phyloP scores from a whole-genome alignment of 2,888 invertebrate species.

The Thymelicus acteon region DNA sequence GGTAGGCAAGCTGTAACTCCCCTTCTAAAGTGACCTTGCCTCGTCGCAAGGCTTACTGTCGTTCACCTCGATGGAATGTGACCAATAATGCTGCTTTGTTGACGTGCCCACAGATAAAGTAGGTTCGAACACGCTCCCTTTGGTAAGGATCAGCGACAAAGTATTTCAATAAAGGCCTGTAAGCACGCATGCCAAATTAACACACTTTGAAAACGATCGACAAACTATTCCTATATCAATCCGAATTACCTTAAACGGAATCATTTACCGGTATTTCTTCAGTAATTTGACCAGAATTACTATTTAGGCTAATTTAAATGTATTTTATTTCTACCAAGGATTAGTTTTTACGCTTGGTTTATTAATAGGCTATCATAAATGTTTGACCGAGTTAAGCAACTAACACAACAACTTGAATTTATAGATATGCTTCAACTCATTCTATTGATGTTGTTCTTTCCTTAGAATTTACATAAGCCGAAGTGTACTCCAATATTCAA shows the following conservation, averaged over 20 bases:
- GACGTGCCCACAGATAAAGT: slow-evolving; percentile 53
- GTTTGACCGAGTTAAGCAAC: background rate
- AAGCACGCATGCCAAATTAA: slow-evolving; percentile 27
- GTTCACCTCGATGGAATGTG: slow-evolving; percentile 75
- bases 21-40: slow-evolving; percentile 79
- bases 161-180: slow-evolving; percentile 31
- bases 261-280: background rate
- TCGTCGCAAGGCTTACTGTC: slow-evolving; percentile 69
- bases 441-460: no score
- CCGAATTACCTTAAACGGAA: background rate
- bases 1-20: slow-evolving; percentile 42
- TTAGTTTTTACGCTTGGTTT: background rate
- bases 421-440: no score
- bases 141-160: slow-evolving; percentile 28
- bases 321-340: background rate
- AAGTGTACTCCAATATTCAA: no score
- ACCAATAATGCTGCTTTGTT: slow-evolving; percentile 68
- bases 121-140: slow-evolving; percentile 27
- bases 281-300: background rate
- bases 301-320: background rate
- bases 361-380: background rate
- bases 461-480: no score
- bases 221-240: background rate
- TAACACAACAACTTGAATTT: no score
- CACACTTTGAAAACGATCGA: background rate